Evolutionary conservation across 2,888 invertebrate genomes (phyloP).

Genomic region (Netelia inedita): DNA sequence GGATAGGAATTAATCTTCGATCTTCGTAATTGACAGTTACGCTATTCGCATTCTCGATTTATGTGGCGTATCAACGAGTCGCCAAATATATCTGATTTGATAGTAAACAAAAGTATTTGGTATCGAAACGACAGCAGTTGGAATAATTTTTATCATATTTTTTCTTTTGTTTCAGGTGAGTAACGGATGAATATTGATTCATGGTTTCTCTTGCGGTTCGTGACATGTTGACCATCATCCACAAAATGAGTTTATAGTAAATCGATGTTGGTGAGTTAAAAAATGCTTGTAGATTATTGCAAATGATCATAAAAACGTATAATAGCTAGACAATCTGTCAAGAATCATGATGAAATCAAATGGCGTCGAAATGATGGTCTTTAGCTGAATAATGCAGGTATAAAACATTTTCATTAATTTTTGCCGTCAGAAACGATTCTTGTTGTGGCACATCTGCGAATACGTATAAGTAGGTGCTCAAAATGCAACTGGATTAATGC

Average conservation of each 20-base stretch:
- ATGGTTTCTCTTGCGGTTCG: background rate
- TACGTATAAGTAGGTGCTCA: background rate
- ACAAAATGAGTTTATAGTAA: background rate
- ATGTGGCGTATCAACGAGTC: slow-evolving; percentile 18
- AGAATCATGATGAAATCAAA: background rate
- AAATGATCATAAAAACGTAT: background rate
- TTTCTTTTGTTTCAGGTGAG: slow-evolving; percentile 56
- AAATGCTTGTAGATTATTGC: background rate
- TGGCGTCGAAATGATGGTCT: background rate
- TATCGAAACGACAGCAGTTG: too few relatives aligned
- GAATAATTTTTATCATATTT: too few relatives aligned
- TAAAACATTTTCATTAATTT: slow-evolving; percentile 8
- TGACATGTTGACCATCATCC: background rate
- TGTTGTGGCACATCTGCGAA: slow-evolving; percentile 18
- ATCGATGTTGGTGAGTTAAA: slow-evolving; percentile 4
- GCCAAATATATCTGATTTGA: background rate
- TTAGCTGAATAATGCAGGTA: background rate
- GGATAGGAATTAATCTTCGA: slow-evolving; percentile 26
- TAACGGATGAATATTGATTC: background rate
- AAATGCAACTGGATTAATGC: slow-evolving; percentile 25
- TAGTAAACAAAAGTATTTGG: background rate
- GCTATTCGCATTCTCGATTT: slow-evolving; percentile 23
- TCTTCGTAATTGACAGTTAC: slow-evolving; percentile 55
- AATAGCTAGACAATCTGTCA: background rate
- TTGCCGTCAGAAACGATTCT: background rate